A percentile compares a stretch with the other conserved stretches of the same genome.
These are phyloP conservation scores for Alethe diademata DNA, from an alignment of 2,113 vertebrate genomes.

Conservation along the genomic window DNA sequence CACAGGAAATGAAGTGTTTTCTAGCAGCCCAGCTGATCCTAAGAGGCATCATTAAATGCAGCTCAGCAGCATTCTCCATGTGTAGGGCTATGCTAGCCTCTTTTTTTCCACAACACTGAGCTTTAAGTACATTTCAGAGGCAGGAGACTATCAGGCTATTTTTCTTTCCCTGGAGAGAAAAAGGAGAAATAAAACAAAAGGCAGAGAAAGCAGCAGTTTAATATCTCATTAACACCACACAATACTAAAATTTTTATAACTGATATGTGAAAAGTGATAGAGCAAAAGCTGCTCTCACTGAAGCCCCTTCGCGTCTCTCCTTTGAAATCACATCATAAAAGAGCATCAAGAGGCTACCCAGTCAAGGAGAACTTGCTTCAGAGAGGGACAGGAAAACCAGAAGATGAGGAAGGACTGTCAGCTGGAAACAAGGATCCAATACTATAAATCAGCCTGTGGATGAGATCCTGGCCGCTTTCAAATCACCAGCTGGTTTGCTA, in stretches of 20 bases:
- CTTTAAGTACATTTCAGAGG: slow-evolving; percentile 66
- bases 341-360: neutral
- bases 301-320: neutral
- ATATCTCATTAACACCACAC: neutral
- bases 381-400: neutral
- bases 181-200: slow-evolving; percentile 1
- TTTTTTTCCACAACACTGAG: slow-evolving; percentile 25
- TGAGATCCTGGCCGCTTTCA: neutral
- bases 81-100: slow-evolving; percentile 17
- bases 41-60: slow-evolving; percentile 80
- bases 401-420: neutral
- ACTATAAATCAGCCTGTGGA: neutral
- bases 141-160: slow-evolving; percentile 49
- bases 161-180: neutral
- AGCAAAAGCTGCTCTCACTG: neutral
- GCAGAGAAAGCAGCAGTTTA: neutral
- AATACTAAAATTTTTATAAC: neutral
- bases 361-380: neutral
- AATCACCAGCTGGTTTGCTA: neutral
- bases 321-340: neutral
- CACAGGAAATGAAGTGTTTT: slow-evolving; percentile 78
- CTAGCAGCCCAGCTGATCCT: slow-evolving; percentile 74
- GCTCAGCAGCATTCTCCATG: slow-evolving; percentile 62
- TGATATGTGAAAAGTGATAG: neutral
- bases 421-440: neutral